Evolutionary conservation across 1,140 invertebrate species (phyloP).

Genomic region (Ericerus pela): DNA sequence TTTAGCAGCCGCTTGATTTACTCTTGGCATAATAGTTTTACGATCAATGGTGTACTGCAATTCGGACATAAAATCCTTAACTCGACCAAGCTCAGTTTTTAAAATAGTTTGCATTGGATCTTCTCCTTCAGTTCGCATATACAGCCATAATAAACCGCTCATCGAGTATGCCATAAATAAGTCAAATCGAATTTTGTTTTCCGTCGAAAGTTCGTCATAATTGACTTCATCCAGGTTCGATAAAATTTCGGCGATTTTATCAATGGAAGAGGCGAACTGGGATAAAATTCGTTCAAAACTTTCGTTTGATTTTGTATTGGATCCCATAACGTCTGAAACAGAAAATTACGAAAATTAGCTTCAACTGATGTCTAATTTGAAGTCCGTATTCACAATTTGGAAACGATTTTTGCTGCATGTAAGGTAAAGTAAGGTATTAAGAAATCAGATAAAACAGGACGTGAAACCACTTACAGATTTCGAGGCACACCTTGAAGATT

Average conservation of each 20-base stretch:
- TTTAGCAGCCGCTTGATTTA: constrained; percentile 38
- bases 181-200: constrained; percentile 42
- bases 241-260: neutral
- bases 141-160: constrained; percentile 43
- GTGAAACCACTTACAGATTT: no score
- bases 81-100: constrained; percentile 35
- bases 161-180: constrained; percentile 39
- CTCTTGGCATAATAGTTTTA: constrained; percentile 35
- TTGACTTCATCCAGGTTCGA: constrained; percentile 22
- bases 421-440: no score
- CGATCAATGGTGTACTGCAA: constrained; percentile 40
- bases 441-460: no score
- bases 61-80: constrained; percentile 40
- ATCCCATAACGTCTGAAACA: neutral
- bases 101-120: constrained; percentile 29
- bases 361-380: no score
- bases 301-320: neutral
- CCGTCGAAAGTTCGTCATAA: constrained; percentile 34
- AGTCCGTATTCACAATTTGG: no score
- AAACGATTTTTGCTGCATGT: no score
- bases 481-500: no score
- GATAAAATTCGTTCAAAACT: neutral
- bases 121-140: constrained; percentile 37
- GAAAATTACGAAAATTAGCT: no score
- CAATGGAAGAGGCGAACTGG: neutral